These are phyloP conservation scores for Eupithecia exiguata DNA, from an alignment of 2,888 invertebrate genomes.

Conservation along the genomic window DNA sequence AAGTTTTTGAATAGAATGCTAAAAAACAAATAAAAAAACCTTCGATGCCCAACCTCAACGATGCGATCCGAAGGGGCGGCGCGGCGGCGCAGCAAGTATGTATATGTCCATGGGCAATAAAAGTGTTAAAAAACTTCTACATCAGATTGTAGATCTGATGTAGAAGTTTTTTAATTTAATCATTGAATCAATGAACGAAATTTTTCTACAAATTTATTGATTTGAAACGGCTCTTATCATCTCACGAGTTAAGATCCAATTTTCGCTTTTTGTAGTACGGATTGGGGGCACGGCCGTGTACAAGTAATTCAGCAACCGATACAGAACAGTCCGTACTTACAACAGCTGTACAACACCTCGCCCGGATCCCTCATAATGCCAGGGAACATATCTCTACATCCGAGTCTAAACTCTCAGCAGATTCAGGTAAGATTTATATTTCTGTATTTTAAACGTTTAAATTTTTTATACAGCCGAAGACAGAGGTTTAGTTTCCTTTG, in stretches of 20 bases:
- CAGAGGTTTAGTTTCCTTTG: no score
- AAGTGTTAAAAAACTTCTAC: not conserved
- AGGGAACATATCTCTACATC: conserved; percentile 89
- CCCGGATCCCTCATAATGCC: conserved; percentile 90
- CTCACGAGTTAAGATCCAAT: not conserved
- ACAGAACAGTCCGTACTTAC: conserved; percentile 89
- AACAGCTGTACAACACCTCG: conserved; percentile 91
- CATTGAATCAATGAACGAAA: no score
- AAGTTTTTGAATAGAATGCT: no score
- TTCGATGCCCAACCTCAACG: no score
- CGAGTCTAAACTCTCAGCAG: conserved; percentile 89
- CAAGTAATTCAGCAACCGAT: conserved; percentile 93
- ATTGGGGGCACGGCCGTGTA: conserved; percentile 89
- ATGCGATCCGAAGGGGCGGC: no score
- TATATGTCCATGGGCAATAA: no score
- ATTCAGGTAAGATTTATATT: conserved; percentile 84
- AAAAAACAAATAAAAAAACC: no score
- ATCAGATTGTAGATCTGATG: no score
- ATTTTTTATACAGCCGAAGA: not conserved
- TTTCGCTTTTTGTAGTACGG: conserved; percentile 68
- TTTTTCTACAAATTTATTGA: not conserved
- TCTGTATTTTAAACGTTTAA: not conserved
- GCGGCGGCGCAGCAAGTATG: no score
- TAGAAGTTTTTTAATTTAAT: no score
- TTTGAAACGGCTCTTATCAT: not conserved